Conservation (phyloP, 2,888 invertebrate species). For the Oeneis ivallda region DNA sequence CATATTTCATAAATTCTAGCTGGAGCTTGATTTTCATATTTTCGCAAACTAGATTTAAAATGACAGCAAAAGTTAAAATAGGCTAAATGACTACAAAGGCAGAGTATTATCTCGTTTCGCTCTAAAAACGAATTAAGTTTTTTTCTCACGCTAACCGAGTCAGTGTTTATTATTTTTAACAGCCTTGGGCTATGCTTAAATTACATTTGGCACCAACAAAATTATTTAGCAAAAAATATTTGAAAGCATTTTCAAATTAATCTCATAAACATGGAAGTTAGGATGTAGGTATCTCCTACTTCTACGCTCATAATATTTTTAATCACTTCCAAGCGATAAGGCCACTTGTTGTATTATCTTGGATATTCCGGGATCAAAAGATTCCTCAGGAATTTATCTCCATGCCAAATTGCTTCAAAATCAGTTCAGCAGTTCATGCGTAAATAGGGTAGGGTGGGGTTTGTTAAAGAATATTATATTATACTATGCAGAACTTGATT, state of each 20-base stretch:
- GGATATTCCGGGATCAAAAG: too few relatives aligned
- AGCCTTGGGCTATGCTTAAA: constrained; percentile 3
- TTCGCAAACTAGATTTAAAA: constrained; percentile 21
- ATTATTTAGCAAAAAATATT: background rate
- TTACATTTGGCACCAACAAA: background rate
- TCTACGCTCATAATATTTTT: too few relatives aligned
- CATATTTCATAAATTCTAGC: constrained; percentile 7
- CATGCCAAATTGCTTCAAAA: too few relatives aligned
- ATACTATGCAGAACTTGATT: too few relatives aligned
- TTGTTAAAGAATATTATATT: too few relatives aligned
- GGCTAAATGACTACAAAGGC: constrained; percentile 21
- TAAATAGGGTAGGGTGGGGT: too few relatives aligned
- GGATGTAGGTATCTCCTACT: too few relatives aligned
- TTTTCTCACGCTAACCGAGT: background rate
- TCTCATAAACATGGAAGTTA: too few relatives aligned
- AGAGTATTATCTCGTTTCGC: constrained; percentile 17
- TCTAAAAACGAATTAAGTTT: constrained; percentile 14
- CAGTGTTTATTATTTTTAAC: background rate
- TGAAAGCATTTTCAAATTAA: background rate
- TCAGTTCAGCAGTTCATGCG: too few relatives aligned
- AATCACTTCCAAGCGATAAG: too few relatives aligned
- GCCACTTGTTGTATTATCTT: too few relatives aligned
- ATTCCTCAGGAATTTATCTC: too few relatives aligned
- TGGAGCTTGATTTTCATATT: constrained; percentile 15
- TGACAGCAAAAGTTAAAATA: constrained; percentile 22